Conservation (phyloP, 2,888 invertebrate genomes). For the Caenorhabditis sp. region DNA sequence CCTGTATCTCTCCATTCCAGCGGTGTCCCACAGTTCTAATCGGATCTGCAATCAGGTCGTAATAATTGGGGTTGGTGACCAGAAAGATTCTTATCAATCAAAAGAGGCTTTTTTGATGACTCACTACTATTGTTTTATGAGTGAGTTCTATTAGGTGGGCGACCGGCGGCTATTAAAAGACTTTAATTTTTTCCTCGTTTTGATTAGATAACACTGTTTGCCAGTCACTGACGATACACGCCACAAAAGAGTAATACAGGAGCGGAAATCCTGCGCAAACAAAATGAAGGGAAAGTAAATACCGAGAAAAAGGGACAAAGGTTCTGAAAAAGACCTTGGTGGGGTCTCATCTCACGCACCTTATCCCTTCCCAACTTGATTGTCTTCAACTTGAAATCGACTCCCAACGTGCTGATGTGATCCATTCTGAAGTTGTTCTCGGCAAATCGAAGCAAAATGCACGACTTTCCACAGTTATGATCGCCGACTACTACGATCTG, state of each 20-base stretch:
- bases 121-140: slow-evolving; percentile 28
- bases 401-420: slow-evolving; percentile 82
- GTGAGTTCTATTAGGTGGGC: too few relatives aligned
- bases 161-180: too few relatives aligned
- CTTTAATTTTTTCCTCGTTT: background rate
- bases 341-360: slow-evolving; percentile 64
- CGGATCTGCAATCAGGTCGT: slow-evolving; percentile 69
- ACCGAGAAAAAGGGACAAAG: slow-evolving; percentile 33
- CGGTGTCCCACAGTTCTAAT: slow-evolving; percentile 81
- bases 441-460: slow-evolving; percentile 82
- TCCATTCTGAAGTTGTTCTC: slow-evolving; percentile 81
- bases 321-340: slow-evolving; percentile 25
- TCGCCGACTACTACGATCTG: slow-evolving; percentile 81
- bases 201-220: slow-evolving; percentile 28
- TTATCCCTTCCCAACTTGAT: slow-evolving; percentile 83
- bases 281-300: slow-evolving; percentile 30
- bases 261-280: slow-evolving; percentile 50
- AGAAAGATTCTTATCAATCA: slow-evolving; percentile 46
- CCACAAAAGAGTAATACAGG: slow-evolving; percentile 38
- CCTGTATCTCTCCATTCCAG: slow-evolving; percentile 82
- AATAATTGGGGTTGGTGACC: slow-evolving; percentile 44
- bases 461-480: slow-evolving; percentile 83
- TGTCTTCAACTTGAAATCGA: slow-evolving; percentile 83
- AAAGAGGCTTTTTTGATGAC: slow-evolving; percentile 23
- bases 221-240: slow-evolving; percentile 28